Evolutionary conservation across 2,888 invertebrate genomes (phyloP), one percentile per base, ranked within the genome.

Genomic region (Agapostemon virescens): DNA sequence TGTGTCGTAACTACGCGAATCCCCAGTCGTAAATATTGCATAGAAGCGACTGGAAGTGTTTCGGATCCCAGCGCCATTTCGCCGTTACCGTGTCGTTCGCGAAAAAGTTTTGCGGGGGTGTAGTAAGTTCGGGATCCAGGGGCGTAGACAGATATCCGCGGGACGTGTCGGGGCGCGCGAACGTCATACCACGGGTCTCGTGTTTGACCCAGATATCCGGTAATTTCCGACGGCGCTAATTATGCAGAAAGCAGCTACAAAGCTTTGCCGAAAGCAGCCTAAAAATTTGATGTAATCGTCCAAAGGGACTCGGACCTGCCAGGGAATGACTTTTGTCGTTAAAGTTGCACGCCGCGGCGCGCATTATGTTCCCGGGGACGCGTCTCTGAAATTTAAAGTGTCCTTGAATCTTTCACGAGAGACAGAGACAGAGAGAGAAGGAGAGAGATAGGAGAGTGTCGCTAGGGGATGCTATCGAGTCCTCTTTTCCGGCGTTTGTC

Each of bases 351-450:
- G 66, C 30, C 11, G 69, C 20, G 45, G 17, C 68, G 63, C 68
- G 30, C 76, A 38, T 69, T 81, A 72, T 69, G 73, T 66, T 30
- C 13, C 17, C 26, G 55, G 42, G 69, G 36, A 30, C 1, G 45
- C 36, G 63, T 55, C 69, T 79, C 58, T 40, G 66, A 82, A 75
- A 82, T 82, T 82, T 83, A 40, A 75, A 82, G 69, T 64, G 69
- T 63, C 74, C 68, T 78, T 82, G 58, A 74, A 83, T 83, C 45
- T 77, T 82, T 77, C 74, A 82, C 74, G 33, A 66, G 40, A n/a
- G n/a, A 49, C 15, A 40, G 33, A 33, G 33, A 33, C 3, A 33
- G 33, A 33, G 33, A 33, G 49, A 49, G 49, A 49, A n/a, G n/a
- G n/a, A 33, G 33, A 33, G 33, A 33, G 49, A 49, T n/a, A n/a